Evolutionary conservation across 2,113 vertebrate species (phyloP).

Genomic region (Cercocebus atys): DNA sequence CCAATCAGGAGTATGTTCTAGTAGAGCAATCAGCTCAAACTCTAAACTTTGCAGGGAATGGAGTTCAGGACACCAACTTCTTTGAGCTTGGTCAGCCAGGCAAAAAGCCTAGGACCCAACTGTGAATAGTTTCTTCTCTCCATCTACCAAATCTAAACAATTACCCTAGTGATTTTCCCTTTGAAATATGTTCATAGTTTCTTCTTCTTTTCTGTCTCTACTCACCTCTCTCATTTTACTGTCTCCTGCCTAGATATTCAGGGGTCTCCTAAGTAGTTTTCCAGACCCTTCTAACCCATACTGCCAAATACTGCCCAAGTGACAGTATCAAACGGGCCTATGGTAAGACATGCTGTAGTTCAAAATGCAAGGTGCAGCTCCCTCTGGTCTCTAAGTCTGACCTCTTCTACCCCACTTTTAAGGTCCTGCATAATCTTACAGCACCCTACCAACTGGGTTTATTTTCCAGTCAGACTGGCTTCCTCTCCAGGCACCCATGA

Average conservation of each 20-base stretch:
- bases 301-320: neutral
- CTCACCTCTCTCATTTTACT: neutral
- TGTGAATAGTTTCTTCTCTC: constrained; percentile 43
- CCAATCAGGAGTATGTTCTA: constrained; percentile 25
- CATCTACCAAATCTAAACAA: constrained; percentile 4
- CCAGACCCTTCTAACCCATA: neutral
- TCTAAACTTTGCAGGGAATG: neutral
- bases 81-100: neutral
- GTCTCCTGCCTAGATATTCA: neutral
- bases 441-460: neutral
- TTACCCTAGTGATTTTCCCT: neutral
- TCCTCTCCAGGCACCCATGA: neutral
- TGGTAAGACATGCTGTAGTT: neutral
- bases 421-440: constrained; percentile 11
- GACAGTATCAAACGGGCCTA: neutral
- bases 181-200: neutral
- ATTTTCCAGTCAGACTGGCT: constrained; percentile 42
- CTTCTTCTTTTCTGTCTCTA: neutral
- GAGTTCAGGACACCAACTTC: neutral
- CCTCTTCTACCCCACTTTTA: neutral
- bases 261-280: neutral
- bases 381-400: neutral
- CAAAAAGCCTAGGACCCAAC: neutral
- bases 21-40: neutral
- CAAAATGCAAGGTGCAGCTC: neutral